Base-by-base conservation (phyloP, 30 jellyfish, hydroid and myxozoan genomes). In the Phacellophora camtschatica region DNA sequence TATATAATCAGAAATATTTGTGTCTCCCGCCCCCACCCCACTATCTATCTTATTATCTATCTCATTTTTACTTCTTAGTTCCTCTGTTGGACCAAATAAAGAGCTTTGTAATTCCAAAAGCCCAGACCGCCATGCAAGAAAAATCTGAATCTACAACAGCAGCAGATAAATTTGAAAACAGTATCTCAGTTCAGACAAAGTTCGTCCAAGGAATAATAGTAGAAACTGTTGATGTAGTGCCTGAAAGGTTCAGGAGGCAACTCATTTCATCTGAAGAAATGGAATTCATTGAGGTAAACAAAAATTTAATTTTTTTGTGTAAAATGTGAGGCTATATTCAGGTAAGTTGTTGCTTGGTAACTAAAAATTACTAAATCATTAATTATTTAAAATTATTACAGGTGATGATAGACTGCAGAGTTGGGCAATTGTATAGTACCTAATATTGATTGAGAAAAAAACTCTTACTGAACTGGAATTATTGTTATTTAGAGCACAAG, bases 231-330 rank as follows among this genome's bases (percentile, higher is more conserved):
- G 90, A 84, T 61, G 79, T 37, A 48, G 50, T 88, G 30, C 97
- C 97, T 39, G 91, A 70, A 39, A 72, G 62, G 45, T 88, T 67
- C 37, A 42, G 87, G 43, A 46, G 89, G 33, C 84, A 76, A 20
- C 74, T 25, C 16, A 88, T 88, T 48, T 80, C 95, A 18, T 70
- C 30, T 55, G 97, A 88, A 42, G 97, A 88, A 53, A 80, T 81
- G 15, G 88, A 74, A 33, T 88, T 33, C 83, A 88, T 88, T 54
- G 92, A 77, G 90, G 97, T 88, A 45, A 20, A 81, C 18, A 2
- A 1, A 16, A 1, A 2, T 42, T 30, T 28, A 6, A 51, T 49
- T 6, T 22, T 31, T 2, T 68, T 58, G 3, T 5, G 2, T 7
- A 54, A 10, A 25, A 54, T 54, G 19, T 10, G 20, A 20, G 19